Conservation (phyloP, 1,140 invertebrate genomes). For the Euglossa dilemma region DNA sequence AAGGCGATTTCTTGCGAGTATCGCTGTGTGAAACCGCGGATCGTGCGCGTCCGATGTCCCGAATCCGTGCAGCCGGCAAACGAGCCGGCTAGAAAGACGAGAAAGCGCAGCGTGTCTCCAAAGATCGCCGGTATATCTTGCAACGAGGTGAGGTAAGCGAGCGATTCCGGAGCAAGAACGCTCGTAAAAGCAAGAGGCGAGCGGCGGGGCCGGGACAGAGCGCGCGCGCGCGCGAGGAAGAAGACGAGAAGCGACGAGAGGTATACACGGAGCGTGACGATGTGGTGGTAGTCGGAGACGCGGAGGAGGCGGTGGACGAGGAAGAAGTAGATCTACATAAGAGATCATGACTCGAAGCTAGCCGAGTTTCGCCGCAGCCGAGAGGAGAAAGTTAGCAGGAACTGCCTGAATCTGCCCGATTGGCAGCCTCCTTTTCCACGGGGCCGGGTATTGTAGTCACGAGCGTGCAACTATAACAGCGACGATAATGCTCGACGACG, state of each 20-base stretch:
- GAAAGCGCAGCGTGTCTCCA: constrained; percentile 62
- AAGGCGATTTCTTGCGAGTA: constrained; percentile 5
- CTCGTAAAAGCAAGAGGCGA: constrained; percentile 42
- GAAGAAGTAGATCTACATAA: constrained; percentile 70
- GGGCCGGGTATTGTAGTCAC: constrained; percentile 71
- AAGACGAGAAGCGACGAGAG: constrained; percentile 18
- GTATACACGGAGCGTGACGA: constrained; percentile 11
- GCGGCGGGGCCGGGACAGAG: constrained; percentile 20
- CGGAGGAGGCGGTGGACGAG: constrained; percentile 7
- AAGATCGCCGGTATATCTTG: constrained; percentile 52
- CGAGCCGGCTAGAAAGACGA: constrained; percentile 40
- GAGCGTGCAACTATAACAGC: constrained; percentile 65
- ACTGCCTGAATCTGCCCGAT: constrained; percentile 73
- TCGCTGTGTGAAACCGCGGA: constrained; percentile 38
- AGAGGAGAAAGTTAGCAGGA: constrained; percentile 77
- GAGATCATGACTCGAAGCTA: constrained; percentile 76
- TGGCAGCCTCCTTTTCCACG: constrained; percentile 68
- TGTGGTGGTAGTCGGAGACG: not conserved
- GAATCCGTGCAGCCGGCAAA: constrained; percentile 27
- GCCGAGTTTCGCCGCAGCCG: constrained; percentile 71
- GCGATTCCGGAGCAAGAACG: constrained; percentile 60
- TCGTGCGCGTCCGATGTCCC: constrained; percentile 30
- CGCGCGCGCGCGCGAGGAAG: constrained; percentile 11
- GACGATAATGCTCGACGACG: constrained; percentile 48
- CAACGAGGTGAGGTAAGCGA: constrained; percentile 57